Evolutionary conservation across 2,113 vertebrate species (phyloP).

Genomic region (Coptodon rendalli): DNA sequence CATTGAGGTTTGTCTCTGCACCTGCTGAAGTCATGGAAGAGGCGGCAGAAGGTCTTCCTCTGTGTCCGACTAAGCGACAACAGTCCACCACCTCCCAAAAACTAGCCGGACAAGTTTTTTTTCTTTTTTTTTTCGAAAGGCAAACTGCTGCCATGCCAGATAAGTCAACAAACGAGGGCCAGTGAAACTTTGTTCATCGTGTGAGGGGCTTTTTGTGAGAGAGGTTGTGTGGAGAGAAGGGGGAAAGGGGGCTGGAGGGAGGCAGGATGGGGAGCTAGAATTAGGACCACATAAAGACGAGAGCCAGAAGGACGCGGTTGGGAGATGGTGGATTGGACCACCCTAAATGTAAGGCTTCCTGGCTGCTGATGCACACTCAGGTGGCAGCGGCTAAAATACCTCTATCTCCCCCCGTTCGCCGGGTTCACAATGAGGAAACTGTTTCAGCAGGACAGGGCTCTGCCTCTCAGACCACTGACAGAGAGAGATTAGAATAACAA

Average conservation of each 20-base stretch:
- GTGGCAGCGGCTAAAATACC: constrained; percentile 22
- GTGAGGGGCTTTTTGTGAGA: constrained; percentile 32
- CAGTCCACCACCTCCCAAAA: background rate
- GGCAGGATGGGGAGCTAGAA: background rate
- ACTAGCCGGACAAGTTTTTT: background rate
- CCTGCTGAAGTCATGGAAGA: constrained; percentile 38
- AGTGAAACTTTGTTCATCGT: constrained; percentile 40
- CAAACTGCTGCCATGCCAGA: constrained; percentile 23
- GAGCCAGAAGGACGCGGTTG: constrained; percentile 34
- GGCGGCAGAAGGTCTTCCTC: constrained; percentile 46
- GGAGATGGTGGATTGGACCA: constrained; percentile 36
- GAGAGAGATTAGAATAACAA: constrained; percentile 47
- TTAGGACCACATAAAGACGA: constrained; percentile 23
- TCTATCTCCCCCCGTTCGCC: background rate
- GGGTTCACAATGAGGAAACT: constrained; percentile 34
- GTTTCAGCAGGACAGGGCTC: background rate
- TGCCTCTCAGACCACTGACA: constrained; percentile 2
- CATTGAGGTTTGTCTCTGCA: constrained; percentile 57
- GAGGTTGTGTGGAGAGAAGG: background rate
- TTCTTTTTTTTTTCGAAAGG: background rate
- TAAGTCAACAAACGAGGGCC: constrained; percentile 43
- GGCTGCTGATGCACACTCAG: constrained; percentile 15
- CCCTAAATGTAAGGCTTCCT: constrained; percentile 30
- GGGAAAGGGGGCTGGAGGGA: background rate
- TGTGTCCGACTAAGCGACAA: background rate